Conservation (phyloP, 1,140 invertebrate species). For the Zaprionus africanus region DNA sequence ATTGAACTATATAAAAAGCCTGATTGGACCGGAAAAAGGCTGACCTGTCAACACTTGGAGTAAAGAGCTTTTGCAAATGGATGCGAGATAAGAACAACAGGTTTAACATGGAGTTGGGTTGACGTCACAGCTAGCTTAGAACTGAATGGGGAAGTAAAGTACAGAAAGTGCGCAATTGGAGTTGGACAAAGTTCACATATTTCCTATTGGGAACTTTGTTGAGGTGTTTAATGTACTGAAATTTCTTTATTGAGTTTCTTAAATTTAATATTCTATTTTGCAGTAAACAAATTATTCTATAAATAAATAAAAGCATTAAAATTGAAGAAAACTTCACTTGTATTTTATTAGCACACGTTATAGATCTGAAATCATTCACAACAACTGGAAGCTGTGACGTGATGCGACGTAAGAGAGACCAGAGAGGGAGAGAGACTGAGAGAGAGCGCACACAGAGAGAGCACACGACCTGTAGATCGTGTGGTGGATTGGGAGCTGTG, state of each 20-base stretch:
- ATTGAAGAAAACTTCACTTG: neutral
- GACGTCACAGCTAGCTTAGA: conserved; percentile 28
- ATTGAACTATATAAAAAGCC: no score
- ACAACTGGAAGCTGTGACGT: conserved; percentile 10
- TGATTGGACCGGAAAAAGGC: no score
- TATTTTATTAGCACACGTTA: neutral
- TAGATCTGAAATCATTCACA: neutral
- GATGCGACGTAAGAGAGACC: conserved; percentile 13
- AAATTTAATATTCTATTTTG: no score
- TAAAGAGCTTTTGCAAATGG: conserved; percentile 41
- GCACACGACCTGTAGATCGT: conserved; percentile 32
- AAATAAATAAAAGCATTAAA: neutral
- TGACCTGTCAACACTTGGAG: neutral
- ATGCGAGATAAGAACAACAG: conserved; percentile 23
- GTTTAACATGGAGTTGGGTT: conserved; percentile 8
- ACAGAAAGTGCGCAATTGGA: neutral
- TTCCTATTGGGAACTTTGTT: neutral
- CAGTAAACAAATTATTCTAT: neutral
- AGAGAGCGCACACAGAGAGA: neutral
- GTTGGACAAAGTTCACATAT: neutral
- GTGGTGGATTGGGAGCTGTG: conserved; percentile 42
- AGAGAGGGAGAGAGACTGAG: neutral
- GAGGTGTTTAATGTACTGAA: neutral
- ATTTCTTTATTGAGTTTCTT: no score
- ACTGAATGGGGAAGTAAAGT: neutral